phyloP scores from a whole-genome alignment of 2,797 vertebrate genomes.

The Podargus strigoides region DNA sequence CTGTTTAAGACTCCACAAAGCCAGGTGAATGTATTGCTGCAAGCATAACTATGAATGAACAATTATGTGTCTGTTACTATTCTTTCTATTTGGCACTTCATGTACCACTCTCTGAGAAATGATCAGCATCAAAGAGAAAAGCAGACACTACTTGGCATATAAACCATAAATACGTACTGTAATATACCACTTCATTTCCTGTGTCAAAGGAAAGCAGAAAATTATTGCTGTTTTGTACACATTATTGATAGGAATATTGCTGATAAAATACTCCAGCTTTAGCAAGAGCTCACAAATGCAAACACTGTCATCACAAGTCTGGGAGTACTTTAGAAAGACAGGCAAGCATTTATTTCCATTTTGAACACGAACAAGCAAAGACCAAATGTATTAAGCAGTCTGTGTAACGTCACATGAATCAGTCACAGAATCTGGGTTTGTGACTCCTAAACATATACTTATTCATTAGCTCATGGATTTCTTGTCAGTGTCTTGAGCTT shows the following conservation, averaged over 20 bases:
- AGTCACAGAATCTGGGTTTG: background rate
- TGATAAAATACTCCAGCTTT: background rate
- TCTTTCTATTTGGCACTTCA: background rate
- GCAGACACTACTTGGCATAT: background rate
- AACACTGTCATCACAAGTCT: background rate
- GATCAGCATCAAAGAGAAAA: background rate
- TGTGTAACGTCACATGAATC: background rate
- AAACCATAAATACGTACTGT: background rate
- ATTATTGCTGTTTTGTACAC: background rate
- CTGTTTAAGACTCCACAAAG: background rate
- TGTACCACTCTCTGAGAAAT: background rate
- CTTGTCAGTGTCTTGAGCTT: conserved; percentile 14
- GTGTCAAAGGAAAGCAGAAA: background rate
- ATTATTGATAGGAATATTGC: background rate
- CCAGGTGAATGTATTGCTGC: background rate
- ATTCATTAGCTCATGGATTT: conserved; percentile 47
- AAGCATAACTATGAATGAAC: background rate
- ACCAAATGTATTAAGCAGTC: background rate
- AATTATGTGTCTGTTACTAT: background rate
- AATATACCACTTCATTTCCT: background rate
- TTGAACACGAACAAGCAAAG: background rate
- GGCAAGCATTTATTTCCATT: background rate
- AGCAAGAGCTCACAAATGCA: background rate
- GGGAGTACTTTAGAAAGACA: background rate
- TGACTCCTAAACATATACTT: background rate